Conservation (phyloP, 2,797 vertebrate genomes). For the Gambusia yucatana region DNA sequence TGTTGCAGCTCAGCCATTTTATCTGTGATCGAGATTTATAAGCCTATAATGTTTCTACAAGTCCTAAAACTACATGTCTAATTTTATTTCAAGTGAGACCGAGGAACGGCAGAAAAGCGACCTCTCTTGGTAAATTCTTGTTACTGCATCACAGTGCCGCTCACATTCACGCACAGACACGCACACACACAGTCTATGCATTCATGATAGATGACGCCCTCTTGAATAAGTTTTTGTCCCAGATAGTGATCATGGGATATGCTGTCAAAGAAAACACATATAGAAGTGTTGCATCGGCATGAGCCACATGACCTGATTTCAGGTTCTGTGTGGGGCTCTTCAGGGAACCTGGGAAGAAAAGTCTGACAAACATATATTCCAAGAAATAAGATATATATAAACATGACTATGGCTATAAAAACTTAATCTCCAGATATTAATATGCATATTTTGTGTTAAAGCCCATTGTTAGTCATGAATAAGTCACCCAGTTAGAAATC, state of each 20-base stretch:
- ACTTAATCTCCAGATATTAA: background rate
- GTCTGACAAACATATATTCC: background rate
- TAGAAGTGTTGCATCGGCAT: slow-evolving; percentile 50
- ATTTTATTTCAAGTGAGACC: background rate
- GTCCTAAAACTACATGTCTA: background rate
- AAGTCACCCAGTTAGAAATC: background rate
- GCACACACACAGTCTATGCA: slow-evolving; percentile 28
- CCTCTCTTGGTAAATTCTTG: slow-evolving; percentile 65
- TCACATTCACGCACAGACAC: slow-evolving; percentile 22
- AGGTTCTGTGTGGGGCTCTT: slow-evolving; percentile 26
- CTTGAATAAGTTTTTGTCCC: slow-evolving; percentile 70
- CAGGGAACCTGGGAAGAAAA: background rate
- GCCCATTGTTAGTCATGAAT: background rate
- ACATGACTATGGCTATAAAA: background rate
- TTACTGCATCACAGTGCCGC: slow-evolving; percentile 47
- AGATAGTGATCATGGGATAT: slow-evolving; percentile 63
- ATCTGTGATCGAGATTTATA: background rate
- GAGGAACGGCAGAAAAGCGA: slow-evolving; percentile 54
- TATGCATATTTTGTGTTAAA: background rate
- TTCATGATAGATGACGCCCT: slow-evolving; percentile 57
- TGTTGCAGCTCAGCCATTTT: background rate
- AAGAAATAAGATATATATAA: background rate
- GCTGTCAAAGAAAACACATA: slow-evolving; percentile 61
- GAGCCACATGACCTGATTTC: slow-evolving; percentile 63
- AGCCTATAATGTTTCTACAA: background rate